Evolutionary conservation across 1,140 invertebrate genomes (phyloP), one percentile per base, ranked within the genome.

Genomic region (Tachypleus tridentatus): DNA sequence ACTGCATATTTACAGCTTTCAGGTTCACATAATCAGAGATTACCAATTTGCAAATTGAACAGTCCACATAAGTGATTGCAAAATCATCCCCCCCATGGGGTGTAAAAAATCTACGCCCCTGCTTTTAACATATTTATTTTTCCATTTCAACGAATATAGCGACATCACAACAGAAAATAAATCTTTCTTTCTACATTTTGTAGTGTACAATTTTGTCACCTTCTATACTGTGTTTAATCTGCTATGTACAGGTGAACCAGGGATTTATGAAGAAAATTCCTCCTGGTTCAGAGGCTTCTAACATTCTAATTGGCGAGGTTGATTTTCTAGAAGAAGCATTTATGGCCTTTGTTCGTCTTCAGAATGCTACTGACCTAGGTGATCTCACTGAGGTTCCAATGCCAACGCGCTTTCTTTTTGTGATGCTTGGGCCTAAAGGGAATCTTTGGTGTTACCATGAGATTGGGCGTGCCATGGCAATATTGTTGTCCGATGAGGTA

Each of bases 371-470:
- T 49, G 63, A 69, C 48, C 66, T 78, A 6, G 72, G 70, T 9
- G 74, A 76, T 61, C 63, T 79, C 9, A 73, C 74, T 0, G 77
- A 79, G 69, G 73, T 79, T 56, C 71, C 73, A 3, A 69, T 76
- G 53, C 74, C 75, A 3, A 74, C 74, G 7, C 64, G 76, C 29
- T 78, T 78, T 62, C 58, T 79, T 9, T 76, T 77, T 65, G 58
- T 77, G 29, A 57, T 76, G 3, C 69, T 77, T 3, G 73, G 71
- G 4, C 76, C 76, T 29, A 51, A 62, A 47, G 72, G 70, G 29
- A 64, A 58, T 65, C 10, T 49, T 11, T 61, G 49, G 57, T 65
- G 67, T 48, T 73, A 72, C 59, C 67, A 72, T 60, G 73, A 77
- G 68, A 67, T 76, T 9, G 76, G 78, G 7, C 65, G 77, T 58